Evolutionary conservation across 2,113 vertebrate species (phyloP), one percentile per base, ranked within the genome.

Genomic region (Hemibates koningsi): DNA sequence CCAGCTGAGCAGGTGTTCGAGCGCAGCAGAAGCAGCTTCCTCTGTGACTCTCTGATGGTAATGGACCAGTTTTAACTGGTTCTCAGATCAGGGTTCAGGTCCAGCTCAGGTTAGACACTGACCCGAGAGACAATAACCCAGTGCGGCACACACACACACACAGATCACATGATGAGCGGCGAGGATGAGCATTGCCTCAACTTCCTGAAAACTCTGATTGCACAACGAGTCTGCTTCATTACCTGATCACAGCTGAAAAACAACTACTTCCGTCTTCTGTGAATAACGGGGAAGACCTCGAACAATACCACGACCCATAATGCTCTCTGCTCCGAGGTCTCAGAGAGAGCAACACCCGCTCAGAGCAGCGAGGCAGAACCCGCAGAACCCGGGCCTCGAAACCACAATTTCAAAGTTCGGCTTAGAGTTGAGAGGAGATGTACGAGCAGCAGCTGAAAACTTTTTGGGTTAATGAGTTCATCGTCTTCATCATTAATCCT

Each of bases 141-240:
- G 68, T 17, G 36, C 4, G 5, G 45, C 21, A 2, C 54, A 27
- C 53, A 21, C 52, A 41, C 68, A 63, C 32, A 36, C 71, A n/a
- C 16, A 61, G 29, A 36, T 53, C 45, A 53, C 48, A 36, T n/a
- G 71, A 50, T 32, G 43, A 48, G 45, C 27, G 6, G 45, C 16
- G 45, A 50, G 43, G 45, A 50, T 32, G 38, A 80, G 32, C 19
- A 2, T 21, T 19, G 17, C 85, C 14, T 71, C 52, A 61, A 89
- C 87, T 89, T 89, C 87, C 87, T 85, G 21, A 82, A 88, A 88
- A 41, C 80, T 6, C 2, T 3, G 9, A 80, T 89, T 89, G 41
- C 87, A 61, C 63, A 85, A 89, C 27, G 1, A 48, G 16, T 9
- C 34, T 2, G 36, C 83, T 78, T 82, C 29, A 82, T 82, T 80